Evolutionary conservation across 1,140 invertebrate species (phyloP).

Genomic region (Drosophila mojavensis): DNA sequence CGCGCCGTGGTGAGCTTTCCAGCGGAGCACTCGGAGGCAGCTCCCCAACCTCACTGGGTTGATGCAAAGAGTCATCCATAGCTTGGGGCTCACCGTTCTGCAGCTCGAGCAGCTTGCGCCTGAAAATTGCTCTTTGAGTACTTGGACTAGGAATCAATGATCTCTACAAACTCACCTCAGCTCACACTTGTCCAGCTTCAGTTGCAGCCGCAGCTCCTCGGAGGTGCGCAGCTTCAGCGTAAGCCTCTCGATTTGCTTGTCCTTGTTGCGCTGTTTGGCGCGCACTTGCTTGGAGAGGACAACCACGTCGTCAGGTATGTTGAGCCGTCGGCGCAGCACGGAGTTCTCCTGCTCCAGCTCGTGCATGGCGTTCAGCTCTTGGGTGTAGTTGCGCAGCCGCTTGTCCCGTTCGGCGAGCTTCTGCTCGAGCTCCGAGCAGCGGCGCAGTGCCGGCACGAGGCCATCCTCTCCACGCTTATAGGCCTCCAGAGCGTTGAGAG

Average conservation of each 20-base stretch:
- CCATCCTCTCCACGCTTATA: slow-evolving; percentile 80
- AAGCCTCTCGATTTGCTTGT: slow-evolving; percentile 80
- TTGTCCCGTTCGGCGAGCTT: slow-evolving; percentile 74
- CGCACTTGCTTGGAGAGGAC: slow-evolving; percentile 69
- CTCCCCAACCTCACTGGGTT: slow-evolving; percentile 67
- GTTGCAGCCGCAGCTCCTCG: slow-evolving; percentile 77
- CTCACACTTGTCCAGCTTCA: slow-evolving; percentile 81
- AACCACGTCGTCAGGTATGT: slow-evolving; percentile 78
- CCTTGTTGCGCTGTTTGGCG: slow-evolving; percentile 78
- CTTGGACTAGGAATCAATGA: no score
- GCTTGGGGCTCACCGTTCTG: slow-evolving; percentile 18
- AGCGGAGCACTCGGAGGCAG: slow-evolving; percentile 51
- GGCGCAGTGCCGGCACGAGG: slow-evolving; percentile 64
- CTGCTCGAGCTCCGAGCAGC: slow-evolving; percentile 69
- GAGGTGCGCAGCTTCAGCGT: slow-evolving; percentile 76
- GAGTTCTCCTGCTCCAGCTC: slow-evolving; percentile 76
- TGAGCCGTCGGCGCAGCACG: slow-evolving; percentile 62
- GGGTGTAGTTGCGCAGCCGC: slow-evolving; percentile 65
- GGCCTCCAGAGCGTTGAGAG: slow-evolving; percentile 69
- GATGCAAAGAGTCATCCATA: slow-evolving; percentile 41
- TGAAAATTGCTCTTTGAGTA: not conserved
- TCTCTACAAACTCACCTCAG: slow-evolving; percentile 51
- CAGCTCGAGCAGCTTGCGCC: slow-evolving; percentile 55
- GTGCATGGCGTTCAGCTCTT: slow-evolving; percentile 77
- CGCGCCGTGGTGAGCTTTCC: slow-evolving; percentile 61